phyloP scores from a whole-genome alignment of 2,888 invertebrate genomes.

The Mylabris sibirica region DNA sequence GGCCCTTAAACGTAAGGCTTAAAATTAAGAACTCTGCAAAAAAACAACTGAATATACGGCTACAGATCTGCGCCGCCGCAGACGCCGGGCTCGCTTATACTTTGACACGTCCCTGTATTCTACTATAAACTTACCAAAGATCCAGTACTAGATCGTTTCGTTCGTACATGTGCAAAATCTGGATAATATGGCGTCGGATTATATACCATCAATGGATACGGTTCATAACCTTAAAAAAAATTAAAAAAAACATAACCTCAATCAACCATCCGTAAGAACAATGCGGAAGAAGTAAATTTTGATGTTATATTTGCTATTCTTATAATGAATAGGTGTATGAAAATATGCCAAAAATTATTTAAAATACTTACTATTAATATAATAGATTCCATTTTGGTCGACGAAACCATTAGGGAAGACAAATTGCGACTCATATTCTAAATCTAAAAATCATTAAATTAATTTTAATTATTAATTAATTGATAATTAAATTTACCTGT shows the following conservation, averaged over 20 bases:
- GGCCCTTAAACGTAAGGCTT: too few species aligned
- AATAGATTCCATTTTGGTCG: constrained; percentile 63
- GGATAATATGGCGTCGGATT: constrained; percentile 58
- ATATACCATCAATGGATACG: constrained; percentile 59
- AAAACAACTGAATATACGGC: too few species aligned
- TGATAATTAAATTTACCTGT: constrained; percentile 49
- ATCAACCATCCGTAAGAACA: neutral
- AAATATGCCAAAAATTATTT: neutral
- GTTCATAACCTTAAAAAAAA: constrained; percentile 55
- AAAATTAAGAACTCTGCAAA: too few species aligned
- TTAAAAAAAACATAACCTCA: constrained; percentile 18
- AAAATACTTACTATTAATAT: constrained; percentile 61
- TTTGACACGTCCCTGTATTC: too few species aligned
- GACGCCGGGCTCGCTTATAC: too few species aligned
- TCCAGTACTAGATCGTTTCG: constrained; percentile 58
- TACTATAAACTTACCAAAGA: constrained; percentile 55
- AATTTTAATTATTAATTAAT: neutral
- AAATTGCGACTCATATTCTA: constrained; percentile 61
- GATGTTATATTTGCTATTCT: too few species aligned
- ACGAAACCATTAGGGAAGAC: constrained; percentile 63
- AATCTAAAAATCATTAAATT: constrained; percentile 49
- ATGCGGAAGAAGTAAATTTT: too few species aligned
- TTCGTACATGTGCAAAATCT: constrained; percentile 51
- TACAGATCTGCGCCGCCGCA: too few species aligned
- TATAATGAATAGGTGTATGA: neutral